Conservation (phyloP, 35 echinoderm and acorn worm genomes). For the Apostichopus japonicus region DNA sequence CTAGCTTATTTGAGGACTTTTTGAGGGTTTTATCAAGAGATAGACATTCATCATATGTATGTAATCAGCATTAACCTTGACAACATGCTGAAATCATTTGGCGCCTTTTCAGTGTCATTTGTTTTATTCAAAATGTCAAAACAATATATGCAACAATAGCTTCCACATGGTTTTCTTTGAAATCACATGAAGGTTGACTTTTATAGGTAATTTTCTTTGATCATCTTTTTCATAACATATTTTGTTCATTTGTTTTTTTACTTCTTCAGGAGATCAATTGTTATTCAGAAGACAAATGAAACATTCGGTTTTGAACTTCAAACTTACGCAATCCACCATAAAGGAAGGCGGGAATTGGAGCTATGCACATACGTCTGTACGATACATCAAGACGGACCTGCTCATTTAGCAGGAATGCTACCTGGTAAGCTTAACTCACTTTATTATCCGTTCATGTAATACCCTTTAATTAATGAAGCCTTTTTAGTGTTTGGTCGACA, state of each 20-base stretch:
- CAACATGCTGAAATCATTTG: too few species aligned
- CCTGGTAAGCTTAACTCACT: conserved; percentile 44
- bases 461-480: too few species aligned
- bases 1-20: too few species aligned
- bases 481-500: too few species aligned
- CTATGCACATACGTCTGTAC: conserved; percentile 89
- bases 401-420: conserved; percentile 78
- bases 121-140: too few species aligned
- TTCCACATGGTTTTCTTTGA: neutral
- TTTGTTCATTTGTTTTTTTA: neutral
- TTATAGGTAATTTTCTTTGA: neutral
- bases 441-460: neutral
- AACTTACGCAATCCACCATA: conserved; percentile 88
- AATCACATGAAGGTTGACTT: neutral
- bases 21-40: too few species aligned
- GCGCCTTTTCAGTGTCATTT: too few species aligned
- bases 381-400: conserved; percentile 69
- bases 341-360: conserved; percentile 71
- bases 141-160: too few species aligned
- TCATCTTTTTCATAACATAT: neutral
- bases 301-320: conserved; percentile 90
- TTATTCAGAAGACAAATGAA: conserved; percentile 69
- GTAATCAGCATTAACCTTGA: too few species aligned
- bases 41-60: too few species aligned
- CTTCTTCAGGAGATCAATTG: conserved; percentile 74